Percentiles rank a stretch among this genome's conserved stretches.
These are phyloP conservation scores for Pheucticus melanocephalus DNA, from an alignment of 2,113 vertebrate genomes.

Conservation along the genomic window DNA sequence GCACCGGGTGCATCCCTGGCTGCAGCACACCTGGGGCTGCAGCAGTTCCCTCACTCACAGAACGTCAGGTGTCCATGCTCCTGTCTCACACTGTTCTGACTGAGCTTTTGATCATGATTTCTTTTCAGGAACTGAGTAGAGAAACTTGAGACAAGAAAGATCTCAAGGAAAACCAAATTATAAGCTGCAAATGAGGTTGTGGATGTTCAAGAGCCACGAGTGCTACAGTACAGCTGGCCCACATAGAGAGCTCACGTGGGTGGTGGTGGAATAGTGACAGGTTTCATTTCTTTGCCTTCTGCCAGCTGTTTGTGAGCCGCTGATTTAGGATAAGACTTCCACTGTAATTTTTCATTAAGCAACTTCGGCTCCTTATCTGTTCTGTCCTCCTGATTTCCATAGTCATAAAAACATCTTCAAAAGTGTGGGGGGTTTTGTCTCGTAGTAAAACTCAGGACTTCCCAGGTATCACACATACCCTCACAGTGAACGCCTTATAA, in stretches of 20 bases:
- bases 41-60: neutral
- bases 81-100: neutral
- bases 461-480: neutral
- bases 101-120: neutral
- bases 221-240: neutral
- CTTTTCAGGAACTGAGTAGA: neutral
- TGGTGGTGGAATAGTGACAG: neutral
- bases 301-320: neutral
- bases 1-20: neutral
- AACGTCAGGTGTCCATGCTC: neutral
- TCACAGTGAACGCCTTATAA: neutral
- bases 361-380: neutral
- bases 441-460: neutral
- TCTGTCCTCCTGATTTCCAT: neutral
- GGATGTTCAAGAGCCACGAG: neutral
- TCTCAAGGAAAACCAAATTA: neutral
- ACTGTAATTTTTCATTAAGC: neutral
- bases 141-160: neutral
- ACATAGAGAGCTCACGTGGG: rapidly evolving
- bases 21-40: rapidly evolving
- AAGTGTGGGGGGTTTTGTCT: neutral
- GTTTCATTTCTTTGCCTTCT: neutral
- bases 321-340: neutral
- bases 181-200: neutral
- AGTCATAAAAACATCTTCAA: neutral